Evolutionary conservation across 2,888 invertebrate species (phyloP).

Genomic region (Dendrolimus houi): DNA sequence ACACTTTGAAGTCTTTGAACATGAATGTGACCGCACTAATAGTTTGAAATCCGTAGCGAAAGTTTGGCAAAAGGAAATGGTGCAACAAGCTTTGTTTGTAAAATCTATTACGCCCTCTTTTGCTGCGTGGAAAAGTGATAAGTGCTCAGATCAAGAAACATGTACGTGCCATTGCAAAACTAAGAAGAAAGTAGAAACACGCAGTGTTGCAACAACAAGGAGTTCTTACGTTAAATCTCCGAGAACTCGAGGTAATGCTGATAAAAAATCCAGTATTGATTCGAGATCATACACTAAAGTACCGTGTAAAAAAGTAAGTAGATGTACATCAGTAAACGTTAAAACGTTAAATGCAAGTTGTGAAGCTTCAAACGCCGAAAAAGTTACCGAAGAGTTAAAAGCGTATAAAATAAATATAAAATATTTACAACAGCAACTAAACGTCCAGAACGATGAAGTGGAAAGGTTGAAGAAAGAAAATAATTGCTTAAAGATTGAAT

Average conservation of each 20-base stretch:
- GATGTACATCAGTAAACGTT: slow-evolving; percentile 24
- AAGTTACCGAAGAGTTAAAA: slow-evolving; percentile 21
- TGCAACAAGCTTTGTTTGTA: slow-evolving; percentile 40
- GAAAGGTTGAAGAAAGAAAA: slow-evolving; percentile 44
- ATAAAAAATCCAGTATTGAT: background rate
- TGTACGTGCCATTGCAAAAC: background rate
- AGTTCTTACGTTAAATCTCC: background rate
- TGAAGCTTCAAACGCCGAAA: slow-evolving; percentile 20
- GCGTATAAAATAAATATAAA: slow-evolving; percentile 28
- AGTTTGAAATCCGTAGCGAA: slow-evolving; percentile 39
- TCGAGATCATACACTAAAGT: background rate
- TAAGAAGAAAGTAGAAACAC: background rate
- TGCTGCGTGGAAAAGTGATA: slow-evolving; percentile 9
- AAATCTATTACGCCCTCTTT: slow-evolving; percentile 28
- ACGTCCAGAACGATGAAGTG: slow-evolving; percentile 39
- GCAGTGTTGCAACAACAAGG: background rate
- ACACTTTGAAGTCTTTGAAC: slow-evolving; percentile 11
- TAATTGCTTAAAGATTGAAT: slow-evolving; percentile 35
- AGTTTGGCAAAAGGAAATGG: slow-evolving; percentile 49
- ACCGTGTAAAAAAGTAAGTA: slow-evolving; percentile 20
- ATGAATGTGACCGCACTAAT: slow-evolving; percentile 17
- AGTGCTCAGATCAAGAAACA: slow-evolving; percentile 4
- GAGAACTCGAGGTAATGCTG: background rate
- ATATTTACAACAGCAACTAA: slow-evolving; percentile 31
- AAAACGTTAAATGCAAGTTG: slow-evolving; percentile 31